These are phyloP conservation scores for Spea hammondii DNA, from an alignment of 2,797 vertebrate genomes.

Conservation along the genomic window DNA sequence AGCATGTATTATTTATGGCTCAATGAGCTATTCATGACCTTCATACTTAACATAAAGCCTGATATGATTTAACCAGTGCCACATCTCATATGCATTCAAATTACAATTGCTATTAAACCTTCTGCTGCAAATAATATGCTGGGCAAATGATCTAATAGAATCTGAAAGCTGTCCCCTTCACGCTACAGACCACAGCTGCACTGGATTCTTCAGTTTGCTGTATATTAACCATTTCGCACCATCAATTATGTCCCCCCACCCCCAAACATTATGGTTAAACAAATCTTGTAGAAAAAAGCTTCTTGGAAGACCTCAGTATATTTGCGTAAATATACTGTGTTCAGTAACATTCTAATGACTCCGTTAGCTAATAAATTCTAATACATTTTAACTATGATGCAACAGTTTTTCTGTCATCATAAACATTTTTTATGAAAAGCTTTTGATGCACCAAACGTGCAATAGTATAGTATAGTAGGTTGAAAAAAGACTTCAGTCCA, in stretches of 20 bases:
- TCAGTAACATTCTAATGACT: not conserved
- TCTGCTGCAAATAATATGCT: conserved; percentile 38
- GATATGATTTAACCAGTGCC: conserved; percentile 23
- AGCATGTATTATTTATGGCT: not conserved
- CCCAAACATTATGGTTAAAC: not conserved
- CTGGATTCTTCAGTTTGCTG: not conserved
- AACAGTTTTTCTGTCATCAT: too few relatives aligned
- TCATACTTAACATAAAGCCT: conserved; percentile 16
- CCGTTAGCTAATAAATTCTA: not conserved
- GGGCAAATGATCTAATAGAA: conserved; percentile 37
- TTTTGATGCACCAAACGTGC: too few relatives aligned
- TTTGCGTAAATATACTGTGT: not conserved
- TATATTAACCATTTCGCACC: not conserved
- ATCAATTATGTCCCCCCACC: not conserved
- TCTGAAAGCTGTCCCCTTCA: conserved; percentile 38
- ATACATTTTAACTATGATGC: too few relatives aligned
- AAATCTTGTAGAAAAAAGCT: too few relatives aligned
- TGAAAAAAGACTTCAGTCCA: too few relatives aligned
- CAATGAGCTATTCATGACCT: conserved; percentile 7
- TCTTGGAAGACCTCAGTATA: too few relatives aligned
- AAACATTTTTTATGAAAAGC: too few relatives aligned
- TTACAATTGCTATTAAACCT: conserved; percentile 43
- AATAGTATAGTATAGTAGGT: too few relatives aligned
- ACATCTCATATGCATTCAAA: conserved; percentile 37
- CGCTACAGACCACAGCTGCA: conserved; percentile 11